A percentile compares a stretch with the other conserved stretches of the same genome.
These are phyloP conservation scores for Pollenia amentaria DNA, from an alignment of 2,888 invertebrate species.

Conservation along the genomic window DNA sequence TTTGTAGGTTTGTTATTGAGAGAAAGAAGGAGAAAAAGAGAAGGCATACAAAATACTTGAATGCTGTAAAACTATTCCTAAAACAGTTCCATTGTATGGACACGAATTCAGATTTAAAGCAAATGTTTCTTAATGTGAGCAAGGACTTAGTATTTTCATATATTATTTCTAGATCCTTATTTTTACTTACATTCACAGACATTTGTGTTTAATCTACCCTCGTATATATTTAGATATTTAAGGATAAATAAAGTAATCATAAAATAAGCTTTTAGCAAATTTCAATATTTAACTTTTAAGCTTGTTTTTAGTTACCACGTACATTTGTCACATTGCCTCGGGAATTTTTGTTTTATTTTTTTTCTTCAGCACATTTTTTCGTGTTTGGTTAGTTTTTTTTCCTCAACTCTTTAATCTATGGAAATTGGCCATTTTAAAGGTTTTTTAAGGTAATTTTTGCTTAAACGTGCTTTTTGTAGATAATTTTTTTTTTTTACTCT, in stretches of 20 bases:
- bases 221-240: constrained; percentile 9
- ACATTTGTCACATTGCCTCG: constrained; percentile 61
- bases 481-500: constrained; percentile 50
- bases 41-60: too few species aligned
- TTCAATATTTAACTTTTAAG: not conserved
- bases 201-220: not conserved
- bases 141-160: not conserved
- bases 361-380: not conserved
- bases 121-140: not conserved
- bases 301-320: not conserved
- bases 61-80: too few species aligned
- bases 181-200: not conserved
- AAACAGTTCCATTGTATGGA: too few species aligned
- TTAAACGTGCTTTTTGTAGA: constrained; percentile 66
- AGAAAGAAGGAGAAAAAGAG: too few species aligned
- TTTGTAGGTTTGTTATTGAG: too few species aligned
- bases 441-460: constrained; percentile 52
- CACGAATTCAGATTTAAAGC: too few species aligned
- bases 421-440: constrained; percentile 70
- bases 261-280: constrained; percentile 34
- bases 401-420: constrained; percentile 53
- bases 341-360: constrained; percentile 35
- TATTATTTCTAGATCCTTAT: not conserved
- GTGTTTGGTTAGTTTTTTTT: constrained; percentile 9
- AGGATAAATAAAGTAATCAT: constrained; percentile 67